Base-by-base conservation (phyloP, 1,140 invertebrate species). In the Calliphora vicina region DNA sequence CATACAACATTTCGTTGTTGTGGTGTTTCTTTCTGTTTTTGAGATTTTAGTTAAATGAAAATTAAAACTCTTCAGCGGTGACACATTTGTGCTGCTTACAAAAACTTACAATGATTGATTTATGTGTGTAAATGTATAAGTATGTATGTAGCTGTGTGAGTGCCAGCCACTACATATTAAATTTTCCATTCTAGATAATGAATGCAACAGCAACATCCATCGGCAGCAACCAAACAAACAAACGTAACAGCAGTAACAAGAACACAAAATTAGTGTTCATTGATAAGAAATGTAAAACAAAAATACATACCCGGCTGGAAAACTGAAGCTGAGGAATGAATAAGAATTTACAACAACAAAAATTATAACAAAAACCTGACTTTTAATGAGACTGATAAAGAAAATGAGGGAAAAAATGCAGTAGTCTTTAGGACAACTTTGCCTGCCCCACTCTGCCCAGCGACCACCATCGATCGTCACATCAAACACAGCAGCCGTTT, bases 91-190 rank as follows among this genome's bases (percentile, higher is more conserved):
- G 61, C 61, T 67, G 61, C 20, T 67, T 23, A 23, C 61, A 45
- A 78, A 35, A 78, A 78, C 74, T 78, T 78, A 78, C 74, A 45
- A 45, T 78, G 74, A 78, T 78, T 78, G 74, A 78, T 78, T 78
- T 78, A 78, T 78, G 74, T n/a, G 17, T 78, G 35, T 13, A 20
- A 78, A 29, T 57, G 17, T 57, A n/a, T 57, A 35, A 17, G 50
- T 57, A n/a, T 5, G 35, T 35, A 35, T 35, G 35, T 35, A 35
- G 6, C 5, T 50, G 12, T 50, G 45, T 50, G 12, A 0, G 17
- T 50, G 45, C 15, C 35, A 8, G 35, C 35, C 35, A n/a, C 13
- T 74, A 29, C 72, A 29, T 74, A n/a, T 74, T 29, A 27, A 74
- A 17, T 74, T 35, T 35, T 74, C 72, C 26, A 35, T 35, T 74